Base-by-base conservation (phyloP, 2,113 vertebrate genomes). In the Bufo bufo region DNA sequence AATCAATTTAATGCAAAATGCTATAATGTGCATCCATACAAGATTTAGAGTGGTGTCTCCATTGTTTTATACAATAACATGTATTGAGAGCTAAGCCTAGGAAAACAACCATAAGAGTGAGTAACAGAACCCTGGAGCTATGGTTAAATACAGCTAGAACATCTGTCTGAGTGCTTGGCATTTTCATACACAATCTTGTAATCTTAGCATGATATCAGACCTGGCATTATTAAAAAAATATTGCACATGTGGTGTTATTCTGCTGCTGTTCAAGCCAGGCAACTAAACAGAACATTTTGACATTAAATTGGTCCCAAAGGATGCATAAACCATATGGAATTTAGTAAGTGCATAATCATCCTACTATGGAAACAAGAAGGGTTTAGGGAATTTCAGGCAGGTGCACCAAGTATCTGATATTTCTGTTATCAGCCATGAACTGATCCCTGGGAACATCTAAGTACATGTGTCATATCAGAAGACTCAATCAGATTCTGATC, bases 241-340 rank as follows among this genome's bases (percentile, higher is more conserved):
- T 7, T 17, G 85, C 61, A 87, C 61, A 80, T 69, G 63, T 87
- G 85, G 85, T 43, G n/a, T 87, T 85, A 77, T 85, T 77, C 71
- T 85, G 83, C 2, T 85, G 52, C 45, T 58, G 45, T 65, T 63
- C 74, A 63, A 77, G 85, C 59, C 75, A 79, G 52, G 45, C 45
- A 63, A 78, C 7, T 85, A 75, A 59, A 52, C 63, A 78, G 49
- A 86, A 69, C 49, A 19, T 6, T 45, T 61, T n/a, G 54, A 86
- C 45, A 49, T 54, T 69, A 78, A 85, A 78, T 86, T 86, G 75
- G 85, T 79, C 75, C 69, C 85, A 66, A n/a, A 56, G 85, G 85
- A 43, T 3, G 6, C 77, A 78, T 43, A 59, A 77, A 54, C 47
- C 77, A 65, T 79, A 86, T 86, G 58, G 74, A 17, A 79, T 79